Conservation (phyloP, 1,140 invertebrate species). For the Zaprionus vittiger region DNA sequence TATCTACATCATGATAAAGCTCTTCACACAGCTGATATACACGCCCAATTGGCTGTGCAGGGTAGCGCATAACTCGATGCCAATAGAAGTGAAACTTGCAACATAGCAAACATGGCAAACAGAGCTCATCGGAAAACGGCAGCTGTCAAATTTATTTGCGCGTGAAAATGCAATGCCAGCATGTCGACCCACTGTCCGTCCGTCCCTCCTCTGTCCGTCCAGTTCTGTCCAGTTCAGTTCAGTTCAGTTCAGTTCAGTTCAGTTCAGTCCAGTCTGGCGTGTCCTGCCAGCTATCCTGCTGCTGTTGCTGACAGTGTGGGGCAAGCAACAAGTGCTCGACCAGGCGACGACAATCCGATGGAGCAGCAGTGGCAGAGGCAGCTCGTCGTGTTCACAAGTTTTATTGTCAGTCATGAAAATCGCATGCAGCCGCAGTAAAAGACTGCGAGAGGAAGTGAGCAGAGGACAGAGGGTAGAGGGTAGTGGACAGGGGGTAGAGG, state of each 20-base stretch:
- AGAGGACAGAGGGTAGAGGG: background rate
- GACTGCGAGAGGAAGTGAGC: background rate
- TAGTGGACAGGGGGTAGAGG: background rate
- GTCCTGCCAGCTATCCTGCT: background rate
- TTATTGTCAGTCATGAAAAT: conserved; percentile 14
- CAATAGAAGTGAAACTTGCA: conserved; percentile 26
- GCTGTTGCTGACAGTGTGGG: background rate
- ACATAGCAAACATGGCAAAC: conserved; percentile 7
- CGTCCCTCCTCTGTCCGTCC: background rate
- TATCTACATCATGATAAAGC: background rate
- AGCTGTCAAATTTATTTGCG: conserved; percentile 78
- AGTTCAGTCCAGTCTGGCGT: background rate
- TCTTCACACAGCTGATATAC: background rate
- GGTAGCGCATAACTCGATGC: background rate
- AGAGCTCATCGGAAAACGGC: conserved; percentile 45
- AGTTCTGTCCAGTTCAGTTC: background rate
- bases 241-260: background rate
- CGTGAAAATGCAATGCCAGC: conserved; percentile 55
- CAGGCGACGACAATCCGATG: conserved; percentile 16
- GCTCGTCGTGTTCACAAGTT: conserved; percentile 8
- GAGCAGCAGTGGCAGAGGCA: background rate
- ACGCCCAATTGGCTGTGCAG: background rate
- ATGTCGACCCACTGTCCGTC: background rate
- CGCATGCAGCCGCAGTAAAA: conserved; percentile 15
- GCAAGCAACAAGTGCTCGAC: conserved; percentile 34